Evolutionary conservation across 2,113 vertebrate species (phyloP).

Genomic region (Meleagris gallopavo): DNA sequence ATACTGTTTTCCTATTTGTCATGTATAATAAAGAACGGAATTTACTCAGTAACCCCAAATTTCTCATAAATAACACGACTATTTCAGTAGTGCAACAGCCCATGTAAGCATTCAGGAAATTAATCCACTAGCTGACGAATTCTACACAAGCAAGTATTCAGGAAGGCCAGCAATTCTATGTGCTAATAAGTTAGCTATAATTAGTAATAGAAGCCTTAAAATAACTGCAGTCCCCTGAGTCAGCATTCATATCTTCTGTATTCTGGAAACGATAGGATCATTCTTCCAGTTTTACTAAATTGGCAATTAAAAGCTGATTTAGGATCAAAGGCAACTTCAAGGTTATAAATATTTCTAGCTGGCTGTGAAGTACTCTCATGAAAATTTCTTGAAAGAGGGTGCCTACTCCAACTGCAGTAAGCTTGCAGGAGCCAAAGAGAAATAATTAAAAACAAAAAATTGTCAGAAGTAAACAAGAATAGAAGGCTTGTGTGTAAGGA

Average conservation of each 20-base stretch:
- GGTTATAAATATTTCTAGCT: constrained; percentile 72
- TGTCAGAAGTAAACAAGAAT: background rate
- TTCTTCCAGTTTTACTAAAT: constrained; percentile 60
- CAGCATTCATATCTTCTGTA: constrained; percentile 51
- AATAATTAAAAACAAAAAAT: background rate
- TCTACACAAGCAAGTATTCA: constrained; percentile 52
- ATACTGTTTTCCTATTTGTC: background rate
- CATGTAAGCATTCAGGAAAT: background rate
- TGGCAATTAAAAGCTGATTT: constrained; percentile 78
- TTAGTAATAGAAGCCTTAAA: constrained; percentile 76
- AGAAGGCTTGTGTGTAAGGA: background rate
- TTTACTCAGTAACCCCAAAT: background rate
- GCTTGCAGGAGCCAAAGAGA: background rate
- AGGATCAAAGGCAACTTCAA: constrained; percentile 75
- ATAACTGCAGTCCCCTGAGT: constrained; percentile 69
- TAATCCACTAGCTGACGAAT: background rate
- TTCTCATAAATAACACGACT: background rate
- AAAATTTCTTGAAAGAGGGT: constrained; percentile 20
- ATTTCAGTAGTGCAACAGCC: background rate
- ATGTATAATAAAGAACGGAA: background rate
- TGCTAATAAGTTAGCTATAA: constrained; percentile 72
- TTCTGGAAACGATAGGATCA: constrained; percentile 63
- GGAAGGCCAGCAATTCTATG: constrained; percentile 64
- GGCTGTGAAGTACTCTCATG: constrained; percentile 21
- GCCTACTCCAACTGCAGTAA: background rate